Base-by-base conservation (phyloP, 2,797 vertebrate species). In the Hyperoplus immaculatus region DNA sequence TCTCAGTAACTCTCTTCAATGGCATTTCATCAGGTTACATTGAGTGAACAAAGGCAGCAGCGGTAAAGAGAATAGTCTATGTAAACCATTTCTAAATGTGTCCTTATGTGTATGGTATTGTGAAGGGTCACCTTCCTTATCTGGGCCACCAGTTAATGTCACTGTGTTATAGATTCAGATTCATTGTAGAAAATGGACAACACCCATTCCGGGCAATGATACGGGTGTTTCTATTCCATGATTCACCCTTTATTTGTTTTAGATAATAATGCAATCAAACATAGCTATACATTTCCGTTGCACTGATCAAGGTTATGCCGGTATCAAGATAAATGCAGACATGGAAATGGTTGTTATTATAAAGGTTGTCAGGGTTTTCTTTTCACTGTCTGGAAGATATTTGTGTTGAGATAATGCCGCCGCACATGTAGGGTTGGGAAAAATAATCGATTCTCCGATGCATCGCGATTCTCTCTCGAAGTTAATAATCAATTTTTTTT, bases 1-100 rank as follows among this genome's bases (percentile, higher is more conserved):
- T 86, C 85, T 88, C 77, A 57, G 81, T 87, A 81, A 85, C 84
- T 75, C 77, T 69, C 73, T 55, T 73, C 78, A 72, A 75, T 74
- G 10, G 45, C 72, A 72, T 57, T 87, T 92, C 71, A 87, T 93
- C 75, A 72, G 70, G 89, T 93, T 92, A 86, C 86, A 66, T 71
- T 60, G 59, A 66, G 55, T 45, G 72, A 92, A 90, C 78, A 88
- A 82, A 89, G 75, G 67, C 77, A 61, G 68, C 63, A 62, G 80
- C 67, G 41, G 55, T 36, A 80, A 56, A 64, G 46, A 84, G 75
- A 29, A 63, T n/a, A 47, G 57, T 61, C 69, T 81, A 7, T 79
- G 74, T 78, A 80, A 87, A 85, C 80, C 69, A 41, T 55, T 68
- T 29, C 56, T 69, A 84, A 77, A 82, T 39, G 16, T 81, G 57